Conservation (phyloP, 2,797 vertebrate species). For the Zonotrichia albicollis region DNA sequence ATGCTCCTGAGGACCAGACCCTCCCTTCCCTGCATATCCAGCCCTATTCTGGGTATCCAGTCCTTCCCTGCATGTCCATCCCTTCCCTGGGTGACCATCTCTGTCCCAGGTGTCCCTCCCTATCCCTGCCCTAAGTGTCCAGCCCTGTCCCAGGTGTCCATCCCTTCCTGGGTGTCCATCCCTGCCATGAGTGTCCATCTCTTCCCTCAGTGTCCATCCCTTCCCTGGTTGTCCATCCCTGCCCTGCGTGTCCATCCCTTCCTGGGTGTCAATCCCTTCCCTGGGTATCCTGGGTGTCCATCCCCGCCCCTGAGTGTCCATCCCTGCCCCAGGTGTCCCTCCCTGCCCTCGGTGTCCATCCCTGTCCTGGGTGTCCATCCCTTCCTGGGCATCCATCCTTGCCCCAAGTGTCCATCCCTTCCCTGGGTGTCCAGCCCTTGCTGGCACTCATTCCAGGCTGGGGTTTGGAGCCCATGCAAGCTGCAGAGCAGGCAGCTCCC, state of each 20-base stretch:
- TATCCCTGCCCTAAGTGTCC: background rate
- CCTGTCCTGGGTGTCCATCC: no score
- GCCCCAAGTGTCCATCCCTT: fast-evolving
- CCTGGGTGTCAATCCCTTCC: fast-evolving
- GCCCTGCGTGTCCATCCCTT: background rate
- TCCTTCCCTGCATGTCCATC: background rate
- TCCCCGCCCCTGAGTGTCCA: fast-evolving
- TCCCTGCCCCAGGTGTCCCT: fast-evolving
- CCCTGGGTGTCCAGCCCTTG: background rate
- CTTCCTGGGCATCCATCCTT: no score
- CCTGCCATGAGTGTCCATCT: no score
- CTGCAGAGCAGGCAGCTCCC: background rate
- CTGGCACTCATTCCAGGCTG: background rate
- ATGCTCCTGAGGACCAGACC: background rate
- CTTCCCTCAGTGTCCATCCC: background rate
- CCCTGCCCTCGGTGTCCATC: fast-evolving
- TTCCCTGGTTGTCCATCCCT: background rate
- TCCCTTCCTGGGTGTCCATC: fast-evolving
- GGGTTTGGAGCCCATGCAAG: background rate
- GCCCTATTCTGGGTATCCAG: background rate
- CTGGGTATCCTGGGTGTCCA: fast-evolving
- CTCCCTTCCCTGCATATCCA: background rate
- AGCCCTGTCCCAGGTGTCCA: fast-evolving
- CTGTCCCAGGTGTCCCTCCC: background rate
- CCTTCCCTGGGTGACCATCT: fast-evolving